Percentiles rank a stretch among this genome's conserved stretches.
phyloP scores from a whole-genome alignment of 2,113 vertebrate genomes.

The Talpa occidentalis region DNA sequence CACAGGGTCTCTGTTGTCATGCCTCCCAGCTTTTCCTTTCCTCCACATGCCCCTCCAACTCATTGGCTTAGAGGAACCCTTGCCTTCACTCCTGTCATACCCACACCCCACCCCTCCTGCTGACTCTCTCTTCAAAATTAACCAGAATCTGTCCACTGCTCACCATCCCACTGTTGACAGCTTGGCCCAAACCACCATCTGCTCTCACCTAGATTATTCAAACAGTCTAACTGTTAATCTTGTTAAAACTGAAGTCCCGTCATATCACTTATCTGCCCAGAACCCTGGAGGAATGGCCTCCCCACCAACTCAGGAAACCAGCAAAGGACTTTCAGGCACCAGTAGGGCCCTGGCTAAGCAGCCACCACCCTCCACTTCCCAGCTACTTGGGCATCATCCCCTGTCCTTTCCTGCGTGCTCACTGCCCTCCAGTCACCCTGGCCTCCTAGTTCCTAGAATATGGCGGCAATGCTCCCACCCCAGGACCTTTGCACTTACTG shows the following conservation, averaged over 20 bases:
- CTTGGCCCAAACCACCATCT: not conserved
- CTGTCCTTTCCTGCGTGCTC: not conserved
- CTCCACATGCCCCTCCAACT: not conserved
- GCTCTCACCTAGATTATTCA: not conserved
- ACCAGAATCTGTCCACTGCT: not conserved
- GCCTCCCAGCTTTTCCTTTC: not conserved
- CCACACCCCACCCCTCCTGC: fast-evolving
- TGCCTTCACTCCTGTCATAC: not conserved
- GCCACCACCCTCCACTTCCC: fast-evolving
- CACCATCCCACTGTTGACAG: not conserved
- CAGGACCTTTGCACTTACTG: not conserved
- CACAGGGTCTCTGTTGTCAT: too few relatives aligned
- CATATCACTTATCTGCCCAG: not conserved
- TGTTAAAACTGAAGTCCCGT: not conserved
- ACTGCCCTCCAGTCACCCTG: not conserved
- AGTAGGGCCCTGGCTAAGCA: not conserved
- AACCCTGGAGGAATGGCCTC: not conserved
- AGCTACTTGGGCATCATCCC: not conserved
- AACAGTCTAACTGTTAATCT: not conserved
- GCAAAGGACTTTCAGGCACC: not conserved
- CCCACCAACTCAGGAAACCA: not conserved
- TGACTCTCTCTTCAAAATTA: not conserved
- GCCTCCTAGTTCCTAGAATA: not conserved
- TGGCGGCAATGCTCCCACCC: fast-evolving
- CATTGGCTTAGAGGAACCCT: not conserved